A percentile compares a stretch with the other conserved stretches of the same genome.
phyloP scores from a whole-genome alignment of 2,888 invertebrate genomes.

The Eupithecia abbreviata region DNA sequence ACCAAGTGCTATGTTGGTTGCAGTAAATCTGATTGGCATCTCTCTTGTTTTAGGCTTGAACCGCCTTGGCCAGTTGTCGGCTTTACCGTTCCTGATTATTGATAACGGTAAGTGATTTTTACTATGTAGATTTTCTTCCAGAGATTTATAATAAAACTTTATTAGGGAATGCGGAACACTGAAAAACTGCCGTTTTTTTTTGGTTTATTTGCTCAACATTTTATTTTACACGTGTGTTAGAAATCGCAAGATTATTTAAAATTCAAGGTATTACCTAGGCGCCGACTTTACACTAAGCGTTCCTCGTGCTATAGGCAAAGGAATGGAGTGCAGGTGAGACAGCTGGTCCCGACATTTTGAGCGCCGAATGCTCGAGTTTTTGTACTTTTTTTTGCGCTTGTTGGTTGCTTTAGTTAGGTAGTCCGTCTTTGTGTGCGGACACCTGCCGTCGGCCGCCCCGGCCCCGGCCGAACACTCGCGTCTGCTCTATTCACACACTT shows the following conservation, averaged over 20 bases:
- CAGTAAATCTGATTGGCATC: slow-evolving; percentile 50
- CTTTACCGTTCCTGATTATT: slow-evolving; percentile 54
- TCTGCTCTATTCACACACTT: slow-evolving; percentile 56
- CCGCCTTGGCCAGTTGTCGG: slow-evolving; percentile 53
- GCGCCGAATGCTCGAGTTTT: slow-evolving; percentile 57
- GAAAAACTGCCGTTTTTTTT: neutral
- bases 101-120: slow-evolving; percentile 59
- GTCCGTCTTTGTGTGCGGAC: slow-evolving; percentile 68
- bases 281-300: too few species aligned
- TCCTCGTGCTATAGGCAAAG: slow-evolving; percentile 43
- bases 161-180: neutral
- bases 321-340: slow-evolving; percentile 66
- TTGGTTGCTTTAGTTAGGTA: slow-evolving; percentile 56
- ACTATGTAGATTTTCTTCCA: slow-evolving; percentile 26
- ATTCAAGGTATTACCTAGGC: neutral
- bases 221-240: neutral
- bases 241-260: neutral
- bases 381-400: slow-evolving; percentile 62
- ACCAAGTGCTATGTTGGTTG: slow-evolving; percentile 20
- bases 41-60: slow-evolving; percentile 71
- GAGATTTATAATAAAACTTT: neutral
- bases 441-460: slow-evolving; percentile 62
- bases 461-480: slow-evolving; percentile 51
- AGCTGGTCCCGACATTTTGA: slow-evolving; percentile 77
- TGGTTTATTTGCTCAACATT: neutral